phyloP scores from a whole-genome alignment of 2,888 invertebrate genomes.

The Xestia sexstrigata region DNA sequence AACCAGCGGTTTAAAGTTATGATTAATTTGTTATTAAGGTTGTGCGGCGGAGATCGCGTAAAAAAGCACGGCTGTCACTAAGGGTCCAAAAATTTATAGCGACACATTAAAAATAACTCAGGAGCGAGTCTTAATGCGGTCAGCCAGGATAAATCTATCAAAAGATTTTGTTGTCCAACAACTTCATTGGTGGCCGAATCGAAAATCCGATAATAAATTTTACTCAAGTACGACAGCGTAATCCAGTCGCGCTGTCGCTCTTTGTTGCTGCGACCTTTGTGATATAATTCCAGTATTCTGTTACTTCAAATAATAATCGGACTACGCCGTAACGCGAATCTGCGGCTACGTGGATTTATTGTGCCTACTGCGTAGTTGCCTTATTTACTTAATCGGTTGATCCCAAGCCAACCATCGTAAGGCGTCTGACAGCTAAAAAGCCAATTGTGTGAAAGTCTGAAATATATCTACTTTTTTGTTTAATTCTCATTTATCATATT shows the following conservation, averaged over 20 bases:
- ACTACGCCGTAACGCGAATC: slow-evolving; percentile 82
- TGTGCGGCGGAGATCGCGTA: slow-evolving; percentile 70
- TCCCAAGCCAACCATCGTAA: slow-evolving; percentile 37
- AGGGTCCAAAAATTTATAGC: slow-evolving; percentile 86
- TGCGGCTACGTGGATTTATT: slow-evolving; percentile 78
- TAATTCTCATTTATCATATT: background rate
- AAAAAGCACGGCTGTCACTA: slow-evolving; percentile 75
- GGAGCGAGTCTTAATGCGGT: slow-evolving; percentile 88
- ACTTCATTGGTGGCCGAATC: slow-evolving; percentile 91
- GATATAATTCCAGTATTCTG: slow-evolving; percentile 88
- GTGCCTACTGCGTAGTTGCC: slow-evolving; percentile 47
- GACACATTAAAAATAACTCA: slow-evolving; percentile 87
- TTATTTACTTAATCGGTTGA: slow-evolving; percentile 56
- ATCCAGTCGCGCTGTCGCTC: slow-evolving; percentile 89
- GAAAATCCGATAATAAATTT: slow-evolving; percentile 91
- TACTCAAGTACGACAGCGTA: slow-evolving; percentile 90
- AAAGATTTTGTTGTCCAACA: slow-evolving; percentile 91
- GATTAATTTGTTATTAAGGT: slow-evolving; percentile 64
- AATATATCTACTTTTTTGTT: slow-evolving; percentile 14
- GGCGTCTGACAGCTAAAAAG: slow-evolving; percentile 30
- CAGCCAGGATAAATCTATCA: slow-evolving; percentile 90
- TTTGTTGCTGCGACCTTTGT: slow-evolving; percentile 88
- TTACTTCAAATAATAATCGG: slow-evolving; percentile 87
- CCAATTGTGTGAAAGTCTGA: slow-evolving; percentile 12
- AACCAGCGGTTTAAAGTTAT: slow-evolving; percentile 59